Evolutionary conservation across 2,888 invertebrate species (phyloP), one percentile per base, ranked within the genome.

Genomic region (Dysmachus trigonus): DNA sequence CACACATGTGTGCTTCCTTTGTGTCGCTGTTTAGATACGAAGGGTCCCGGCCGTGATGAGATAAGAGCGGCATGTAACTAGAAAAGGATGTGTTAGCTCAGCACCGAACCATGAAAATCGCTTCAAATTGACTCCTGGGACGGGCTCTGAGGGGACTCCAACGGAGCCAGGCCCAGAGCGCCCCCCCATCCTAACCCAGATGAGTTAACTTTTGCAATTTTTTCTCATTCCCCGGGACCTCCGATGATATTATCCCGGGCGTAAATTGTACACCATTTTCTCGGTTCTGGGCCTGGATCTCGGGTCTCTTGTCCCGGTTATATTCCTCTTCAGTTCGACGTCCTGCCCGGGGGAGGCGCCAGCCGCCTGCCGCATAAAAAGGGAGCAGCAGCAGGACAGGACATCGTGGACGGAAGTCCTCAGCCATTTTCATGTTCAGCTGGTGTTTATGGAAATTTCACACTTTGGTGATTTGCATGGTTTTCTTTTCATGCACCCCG

Each of bases 1-100:
- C 87, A 87, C 87, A 87, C 87, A 87, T 87, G 87, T 87, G 87
- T 87, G 87, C 86, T 84, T 77, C 87, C 81, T 86, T 87, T 87
- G 85, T 85, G 74, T 27, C 30, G 30, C 73, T 74, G 74, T 85
- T 85, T 85, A 85, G 74, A 85, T 87, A 81, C 77, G 33, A 31
- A 72, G 38, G 76, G 47, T 51, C 41, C 73, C 38, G 38, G 41
- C 72, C 82, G 82, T 81, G 85, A 82, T 62, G 47, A 51, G 73
- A 62, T 47, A 79, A 79, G 62, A 74, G 73, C 47, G 27, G 47
- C 38, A 76, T 71, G 33, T 76, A 51, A 74, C 33, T 81, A 30
- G 31, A 30, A 62, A 81, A 73, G 53, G 76, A 51, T 73, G 79
- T 87, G 85, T 87, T 87, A 85, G 85, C 81, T 85, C 73, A 81